Evolutionary conservation across 23 tunicate species (phyloP), one percentile per base, ranked within the genome.

Genomic region (Clavelina lepadiformis): DNA sequence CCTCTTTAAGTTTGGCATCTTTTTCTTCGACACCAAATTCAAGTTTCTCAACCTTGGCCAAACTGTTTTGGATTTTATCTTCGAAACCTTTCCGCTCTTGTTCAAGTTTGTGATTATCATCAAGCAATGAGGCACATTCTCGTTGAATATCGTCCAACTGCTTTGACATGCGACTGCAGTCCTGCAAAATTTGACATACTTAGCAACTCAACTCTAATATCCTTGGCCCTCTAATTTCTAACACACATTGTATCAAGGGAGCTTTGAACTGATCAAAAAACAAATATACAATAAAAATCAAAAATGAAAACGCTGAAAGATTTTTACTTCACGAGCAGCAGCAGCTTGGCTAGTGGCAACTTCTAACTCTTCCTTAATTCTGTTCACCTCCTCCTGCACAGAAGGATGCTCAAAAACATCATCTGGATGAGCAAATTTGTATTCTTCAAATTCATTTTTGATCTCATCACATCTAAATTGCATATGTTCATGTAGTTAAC

Each of bases 111-210:
- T 63, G 31, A 56, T 74, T 75, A 18, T 81, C 89, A 13, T 69
- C 82, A 56, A 81, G 58, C 0, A 89, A 75, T 47, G 79, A 65
- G 21, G 75, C 22, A 38, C 51, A 81, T 51, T 89, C 97, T 13
- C 69, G 58, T 51, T 89, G 89, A 7, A 89, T 83, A 33, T 81
- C 97, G 29, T 46, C 68, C 28, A 89, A 68, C 56, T 63, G 58
- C 46, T 71, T 13, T 36, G 61, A 68, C 27, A 78, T 29, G 2
- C 47, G 33, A 27, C 70, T 79, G 11, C 75, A 69, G 18, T 85
- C 93, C 93, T 85, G 1, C 29, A 56, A 56, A 56, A 56, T n/a
- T 30, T 18, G 18, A 0, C 22, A 41, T n/a, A n/a, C n/a, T n/a
- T n/a, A n/a, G n/a, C n/a, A n/a, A n/a, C n/a, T n/a, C n/a, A n/a